Evolutionary conservation across 2,113 vertebrate species (phyloP).

Genomic region (Cairina moschata): DNA sequence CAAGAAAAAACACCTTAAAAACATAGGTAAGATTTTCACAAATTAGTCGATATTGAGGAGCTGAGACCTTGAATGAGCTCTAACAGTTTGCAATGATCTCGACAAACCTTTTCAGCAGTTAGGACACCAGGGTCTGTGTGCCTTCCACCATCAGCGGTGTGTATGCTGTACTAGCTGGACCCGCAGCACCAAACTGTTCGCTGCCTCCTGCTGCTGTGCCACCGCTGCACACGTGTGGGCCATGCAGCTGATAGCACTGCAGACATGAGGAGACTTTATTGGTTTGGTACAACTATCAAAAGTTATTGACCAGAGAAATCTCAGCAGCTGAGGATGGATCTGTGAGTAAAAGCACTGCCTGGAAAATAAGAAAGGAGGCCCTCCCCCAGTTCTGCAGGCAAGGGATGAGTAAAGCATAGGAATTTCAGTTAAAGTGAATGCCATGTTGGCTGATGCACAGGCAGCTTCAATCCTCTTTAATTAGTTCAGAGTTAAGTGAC

Average conservation of each 20-base stretch:
- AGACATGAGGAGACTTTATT: neutral
- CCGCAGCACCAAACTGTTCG: accelerated
- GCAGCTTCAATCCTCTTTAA: constrained; percentile 76
- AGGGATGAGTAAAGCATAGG: neutral
- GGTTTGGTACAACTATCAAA: neutral
- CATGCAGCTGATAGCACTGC: neutral
- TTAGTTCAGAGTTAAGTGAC: constrained; percentile 78
- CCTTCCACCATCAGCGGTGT: accelerated
- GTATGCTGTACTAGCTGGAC: neutral
- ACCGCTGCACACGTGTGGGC: accelerated
- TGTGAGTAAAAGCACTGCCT: neutral
- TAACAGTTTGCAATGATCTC: constrained; percentile 41
- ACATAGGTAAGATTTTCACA: neutral
- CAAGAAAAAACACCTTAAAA: neutral
- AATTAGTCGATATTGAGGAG: neutral
- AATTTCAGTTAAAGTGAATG: constrained; percentile 62
- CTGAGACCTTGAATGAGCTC: neutral
- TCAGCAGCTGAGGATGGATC: neutral
- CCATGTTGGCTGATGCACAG: constrained; percentile 48
- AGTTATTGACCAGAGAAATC: neutral
- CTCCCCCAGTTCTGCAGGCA: neutral
- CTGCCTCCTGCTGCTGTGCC: accelerated
- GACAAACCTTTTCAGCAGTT: neutral
- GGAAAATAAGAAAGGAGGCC: neutral
- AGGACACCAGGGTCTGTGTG: neutral